Percentiles rank a stretch among this genome's conserved stretches.
Conservation (phyloP, 2,113 vertebrate species). For the Malurus melanocephalus region DNA sequence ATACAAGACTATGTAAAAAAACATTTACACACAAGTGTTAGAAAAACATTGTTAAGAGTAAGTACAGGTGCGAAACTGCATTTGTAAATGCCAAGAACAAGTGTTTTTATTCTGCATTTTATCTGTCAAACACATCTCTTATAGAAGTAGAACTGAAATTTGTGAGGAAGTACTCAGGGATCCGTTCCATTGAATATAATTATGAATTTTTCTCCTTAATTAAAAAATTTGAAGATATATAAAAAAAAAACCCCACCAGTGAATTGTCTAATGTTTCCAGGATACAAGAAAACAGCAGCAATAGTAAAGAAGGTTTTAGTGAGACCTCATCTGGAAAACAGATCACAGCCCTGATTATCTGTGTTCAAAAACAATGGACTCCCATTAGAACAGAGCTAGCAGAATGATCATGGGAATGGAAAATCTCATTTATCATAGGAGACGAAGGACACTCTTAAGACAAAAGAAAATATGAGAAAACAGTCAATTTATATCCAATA, state of each 20-base stretch:
- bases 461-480: neutral
- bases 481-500: neutral
- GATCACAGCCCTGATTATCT: neutral
- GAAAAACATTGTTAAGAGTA: neutral
- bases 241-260: neutral
- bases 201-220: neutral
- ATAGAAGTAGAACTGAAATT: neutral
- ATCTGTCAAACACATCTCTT: neutral
- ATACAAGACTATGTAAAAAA: neutral
- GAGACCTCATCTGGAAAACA: neutral
- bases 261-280: neutral
- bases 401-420: neutral
- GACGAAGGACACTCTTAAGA: neutral
- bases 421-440: neutral
- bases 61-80: neutral
- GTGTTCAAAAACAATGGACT: neutral
- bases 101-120: neutral
- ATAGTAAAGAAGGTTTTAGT: neutral
- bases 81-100: neutral
- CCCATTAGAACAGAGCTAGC: neutral
- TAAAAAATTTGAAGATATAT: neutral
- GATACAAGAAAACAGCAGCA: neutral
- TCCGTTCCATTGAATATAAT: neutral
- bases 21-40: neutral
- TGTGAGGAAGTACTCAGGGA: neutral